Conservation (phyloP, 2,797 vertebrate genomes). For the Vireo griseus region DNA sequence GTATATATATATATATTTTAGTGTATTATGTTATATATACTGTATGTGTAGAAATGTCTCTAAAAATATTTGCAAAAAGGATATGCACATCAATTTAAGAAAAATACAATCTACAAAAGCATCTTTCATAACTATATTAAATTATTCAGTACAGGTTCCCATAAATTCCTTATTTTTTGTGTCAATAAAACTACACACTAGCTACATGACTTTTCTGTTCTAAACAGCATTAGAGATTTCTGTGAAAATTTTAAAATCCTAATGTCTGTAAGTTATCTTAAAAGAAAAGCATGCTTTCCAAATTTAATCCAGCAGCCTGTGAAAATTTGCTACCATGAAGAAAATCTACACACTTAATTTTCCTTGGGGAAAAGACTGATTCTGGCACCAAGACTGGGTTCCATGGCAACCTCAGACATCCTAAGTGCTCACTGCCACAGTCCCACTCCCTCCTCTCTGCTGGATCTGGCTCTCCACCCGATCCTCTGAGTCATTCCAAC, state of each 20-base stretch:
- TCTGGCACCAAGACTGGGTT: background rate
- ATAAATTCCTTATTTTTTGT: background rate
- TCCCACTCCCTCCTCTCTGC: background rate
- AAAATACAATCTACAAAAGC: background rate
- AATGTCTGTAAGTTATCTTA: background rate
- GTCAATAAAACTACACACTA: background rate
- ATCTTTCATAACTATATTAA: background rate
- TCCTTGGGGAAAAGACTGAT: background rate
- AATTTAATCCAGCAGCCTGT: background rate
- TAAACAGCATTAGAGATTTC: background rate
- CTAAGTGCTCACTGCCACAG: background rate
- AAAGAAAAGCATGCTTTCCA: background rate
- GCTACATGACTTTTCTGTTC: background rate
- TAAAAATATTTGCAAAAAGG: background rate
- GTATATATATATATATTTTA: no score
- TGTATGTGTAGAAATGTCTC: background rate
- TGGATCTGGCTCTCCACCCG: background rate
- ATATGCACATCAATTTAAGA: background rate
- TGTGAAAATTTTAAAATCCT: background rate
- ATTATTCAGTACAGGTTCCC: background rate
- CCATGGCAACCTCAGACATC: background rate
- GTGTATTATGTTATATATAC: background rate
- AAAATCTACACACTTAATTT: background rate
- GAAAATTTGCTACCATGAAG: background rate
- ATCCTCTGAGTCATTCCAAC: constrained; percentile 16